These are phyloP conservation scores for Crepidodera aurea DNA, from an alignment of 2,888 invertebrate species.

Conservation along the genomic window DNA sequence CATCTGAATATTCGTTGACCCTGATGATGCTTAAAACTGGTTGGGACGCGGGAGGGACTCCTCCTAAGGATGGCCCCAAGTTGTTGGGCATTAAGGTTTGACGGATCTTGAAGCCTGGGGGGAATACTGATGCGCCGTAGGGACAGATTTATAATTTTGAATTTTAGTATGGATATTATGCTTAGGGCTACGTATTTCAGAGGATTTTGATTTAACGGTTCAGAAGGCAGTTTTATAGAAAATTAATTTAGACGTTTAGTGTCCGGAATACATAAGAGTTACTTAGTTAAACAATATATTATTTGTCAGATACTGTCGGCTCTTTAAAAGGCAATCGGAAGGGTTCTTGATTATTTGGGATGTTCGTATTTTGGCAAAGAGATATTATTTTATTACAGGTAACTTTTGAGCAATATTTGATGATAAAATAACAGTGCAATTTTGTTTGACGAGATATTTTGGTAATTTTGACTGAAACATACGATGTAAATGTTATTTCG, in stretches of 20 bases:
- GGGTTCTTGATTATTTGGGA: too few relatives aligned
- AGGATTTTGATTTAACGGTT: slow-evolving; percentile 3
- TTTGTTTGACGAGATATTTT: too few relatives aligned
- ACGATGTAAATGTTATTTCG: too few relatives aligned
- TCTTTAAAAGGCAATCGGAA: too few relatives aligned
- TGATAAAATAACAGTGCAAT: too few relatives aligned
- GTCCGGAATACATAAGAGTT: too few relatives aligned
- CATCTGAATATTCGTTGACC: slow-evolving; percentile 10
- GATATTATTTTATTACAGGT: too few relatives aligned
- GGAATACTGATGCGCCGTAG: slow-evolving; percentile 4
- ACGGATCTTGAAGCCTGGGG: slow-evolving; percentile 6
- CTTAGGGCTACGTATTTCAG: background rate
- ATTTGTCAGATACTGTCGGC: too few relatives aligned
- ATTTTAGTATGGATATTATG: background rate
- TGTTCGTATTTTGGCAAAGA: too few relatives aligned
- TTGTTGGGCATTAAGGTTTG: slow-evolving; percentile 5
- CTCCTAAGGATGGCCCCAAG: background rate
- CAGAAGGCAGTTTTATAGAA: background rate
- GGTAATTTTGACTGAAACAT: too few relatives aligned
- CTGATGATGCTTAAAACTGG: background rate
- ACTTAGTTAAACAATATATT: too few relatives aligned
- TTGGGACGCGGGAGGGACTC: background rate
- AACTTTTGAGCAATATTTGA: too few relatives aligned
- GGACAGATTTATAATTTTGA: slow-evolving; percentile 9
- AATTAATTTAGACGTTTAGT: background rate